Evolutionary conservation across 2,113 vertebrate genomes (phyloP).

Genomic region (Sprattus sprattus): DNA sequence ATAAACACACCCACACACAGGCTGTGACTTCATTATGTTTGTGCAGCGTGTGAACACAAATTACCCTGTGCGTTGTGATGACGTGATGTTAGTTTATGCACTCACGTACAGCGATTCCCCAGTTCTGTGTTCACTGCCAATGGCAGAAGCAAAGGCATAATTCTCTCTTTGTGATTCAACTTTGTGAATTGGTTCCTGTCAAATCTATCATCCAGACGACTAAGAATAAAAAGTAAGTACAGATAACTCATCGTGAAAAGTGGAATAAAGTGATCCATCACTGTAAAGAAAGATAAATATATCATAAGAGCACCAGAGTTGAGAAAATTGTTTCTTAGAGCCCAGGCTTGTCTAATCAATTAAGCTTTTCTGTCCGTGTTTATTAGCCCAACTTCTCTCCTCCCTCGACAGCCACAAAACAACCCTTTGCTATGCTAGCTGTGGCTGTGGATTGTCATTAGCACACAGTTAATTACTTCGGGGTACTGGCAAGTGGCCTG

Average conservation of each 20-base stretch:
- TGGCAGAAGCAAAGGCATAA: not conserved
- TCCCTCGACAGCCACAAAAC: constrained; percentile 7
- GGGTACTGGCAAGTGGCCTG: constrained; percentile 41
- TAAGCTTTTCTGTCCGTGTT: constrained; percentile 4
- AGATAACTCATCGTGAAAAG: constrained; percentile 2
- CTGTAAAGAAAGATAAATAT: not conserved
- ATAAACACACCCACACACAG: not conserved
- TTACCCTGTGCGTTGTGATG: not conserved
- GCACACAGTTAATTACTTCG: constrained; percentile 49
- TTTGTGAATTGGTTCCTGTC: constrained; percentile 29
- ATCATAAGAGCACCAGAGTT: not conserved
- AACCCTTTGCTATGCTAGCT: constrained; percentile 15
- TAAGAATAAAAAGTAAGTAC: not conserved
- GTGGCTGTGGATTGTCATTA: constrained; percentile 46
- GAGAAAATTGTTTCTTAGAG: not conserved
- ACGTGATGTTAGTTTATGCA: not conserved
- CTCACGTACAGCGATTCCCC: not conserved
- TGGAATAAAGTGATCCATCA: not conserved
- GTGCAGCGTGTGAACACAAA: not conserved
- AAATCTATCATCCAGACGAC: not conserved
- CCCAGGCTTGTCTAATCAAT: not conserved
- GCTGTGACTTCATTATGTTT: not conserved
- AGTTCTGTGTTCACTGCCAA: not conserved
- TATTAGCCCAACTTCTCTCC: constrained; percentile 7
- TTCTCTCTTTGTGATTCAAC: not conserved